Evolutionary conservation across 2,113 vertebrate species (phyloP).

Genomic region (Brienomyrus brachyistius): DNA sequence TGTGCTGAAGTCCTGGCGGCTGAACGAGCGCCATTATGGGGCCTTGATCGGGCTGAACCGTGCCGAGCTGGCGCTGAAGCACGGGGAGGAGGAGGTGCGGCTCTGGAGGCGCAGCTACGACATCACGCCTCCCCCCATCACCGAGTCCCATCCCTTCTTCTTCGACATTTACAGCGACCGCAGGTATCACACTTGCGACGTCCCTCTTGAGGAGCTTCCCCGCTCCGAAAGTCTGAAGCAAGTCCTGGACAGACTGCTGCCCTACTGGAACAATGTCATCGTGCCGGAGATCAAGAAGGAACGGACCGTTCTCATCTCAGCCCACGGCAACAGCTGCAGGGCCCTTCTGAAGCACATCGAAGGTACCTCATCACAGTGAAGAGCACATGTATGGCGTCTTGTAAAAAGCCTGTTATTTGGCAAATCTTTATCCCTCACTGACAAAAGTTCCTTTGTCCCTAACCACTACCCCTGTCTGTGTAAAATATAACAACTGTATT

Average conservation of each 20-base stretch:
- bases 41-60: constrained; percentile 87
- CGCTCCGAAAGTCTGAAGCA: constrained; percentile 86
- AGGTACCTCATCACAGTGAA: constrained; percentile 60
- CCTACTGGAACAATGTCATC: constrained; percentile 86
- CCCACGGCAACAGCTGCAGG: constrained; percentile 92
- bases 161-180: constrained; percentile 83
- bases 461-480: background rate
- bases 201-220: constrained; percentile 72
- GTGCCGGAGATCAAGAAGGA: constrained; percentile 80
- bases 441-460: constrained; percentile 30
- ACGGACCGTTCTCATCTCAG: constrained; percentile 82
- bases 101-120: constrained; percentile 87
- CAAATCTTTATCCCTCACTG: background rate
- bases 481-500: constrained; percentile 1
- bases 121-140: constrained; percentile 78
- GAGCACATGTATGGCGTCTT: background rate
- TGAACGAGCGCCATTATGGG: constrained; percentile 93
- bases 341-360: constrained; percentile 91
- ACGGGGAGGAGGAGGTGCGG: constrained; percentile 88
- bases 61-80: constrained; percentile 83
- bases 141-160: constrained; percentile 82
- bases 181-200: constrained; percentile 75
- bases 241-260: constrained; percentile 84
- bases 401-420: background rate
- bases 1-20: constrained; percentile 81